phyloP scores from a whole-genome alignment of 2,888 invertebrate species.

The Plagiodera versicolora region DNA sequence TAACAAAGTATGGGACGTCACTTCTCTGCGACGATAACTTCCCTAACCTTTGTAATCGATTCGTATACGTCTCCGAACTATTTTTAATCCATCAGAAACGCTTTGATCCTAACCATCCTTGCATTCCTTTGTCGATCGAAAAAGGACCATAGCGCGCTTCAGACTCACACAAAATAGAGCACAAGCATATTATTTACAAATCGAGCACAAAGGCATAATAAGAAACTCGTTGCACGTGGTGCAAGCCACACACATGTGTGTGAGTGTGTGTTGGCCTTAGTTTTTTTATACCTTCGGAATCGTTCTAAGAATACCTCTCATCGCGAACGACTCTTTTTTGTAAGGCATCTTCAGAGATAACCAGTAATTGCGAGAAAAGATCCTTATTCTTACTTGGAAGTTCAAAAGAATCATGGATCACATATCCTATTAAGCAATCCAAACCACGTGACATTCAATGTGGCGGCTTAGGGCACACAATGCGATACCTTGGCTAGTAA shows the following conservation, averaged over 20 bases:
- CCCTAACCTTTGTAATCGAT: background rate
- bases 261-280: background rate
- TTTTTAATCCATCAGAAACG: background rate
- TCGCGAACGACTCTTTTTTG: too few species aligned
- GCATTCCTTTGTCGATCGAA: constrained; percentile 1
- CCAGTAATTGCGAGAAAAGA: too few species aligned
- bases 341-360: too few species aligned
- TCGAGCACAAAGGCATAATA: background rate
- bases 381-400: too few species aligned
- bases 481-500: too few species aligned
- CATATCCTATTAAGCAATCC: too few species aligned
- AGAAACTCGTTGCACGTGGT: constrained; percentile 10
- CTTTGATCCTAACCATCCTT: background rate
- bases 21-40: too few species aligned
- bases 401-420: too few species aligned
- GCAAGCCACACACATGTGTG: background rate
- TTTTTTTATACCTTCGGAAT: background rate
- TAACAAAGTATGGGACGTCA: too few species aligned
- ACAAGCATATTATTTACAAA: background rate
- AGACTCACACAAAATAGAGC: background rate
- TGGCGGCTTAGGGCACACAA: too few species aligned
- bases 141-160: background rate
- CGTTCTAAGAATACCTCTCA: too few species aligned
- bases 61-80: background rate
- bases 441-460: too few species aligned